These are phyloP conservation scores for Yponomeuta evonymella DNA, from an alignment of 2,888 invertebrate genomes.

Conservation along the genomic window DNA sequence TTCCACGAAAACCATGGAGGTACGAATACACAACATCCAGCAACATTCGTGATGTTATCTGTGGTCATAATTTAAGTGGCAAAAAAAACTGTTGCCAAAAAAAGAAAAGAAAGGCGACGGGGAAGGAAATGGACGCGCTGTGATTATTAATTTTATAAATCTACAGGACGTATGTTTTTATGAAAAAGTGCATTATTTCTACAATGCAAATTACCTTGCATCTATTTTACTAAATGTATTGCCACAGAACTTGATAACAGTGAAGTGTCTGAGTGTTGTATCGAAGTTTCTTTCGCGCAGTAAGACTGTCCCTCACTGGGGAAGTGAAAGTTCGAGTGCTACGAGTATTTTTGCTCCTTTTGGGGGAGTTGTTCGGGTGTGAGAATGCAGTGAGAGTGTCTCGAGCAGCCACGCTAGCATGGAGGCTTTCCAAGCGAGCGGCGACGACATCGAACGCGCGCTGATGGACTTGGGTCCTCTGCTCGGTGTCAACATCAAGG, in stretches of 20 bases:
- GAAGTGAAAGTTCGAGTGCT: slow-evolving; percentile 10
- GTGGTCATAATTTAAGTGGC: not conserved
- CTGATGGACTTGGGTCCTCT: slow-evolving; percentile 68
- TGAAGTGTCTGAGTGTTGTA: not conserved
- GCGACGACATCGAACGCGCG: slow-evolving; percentile 67
- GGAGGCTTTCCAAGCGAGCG: slow-evolving; percentile 50
- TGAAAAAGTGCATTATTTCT: not conserved
- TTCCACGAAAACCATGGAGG: no score
- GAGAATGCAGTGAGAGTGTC: slow-evolving; percentile 8
- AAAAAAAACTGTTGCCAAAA: not conserved
- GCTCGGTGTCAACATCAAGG: slow-evolving; percentile 67
- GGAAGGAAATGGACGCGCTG: not conserved
- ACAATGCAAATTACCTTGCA: not conserved
- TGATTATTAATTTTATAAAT: not conserved
- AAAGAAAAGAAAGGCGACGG: not conserved
- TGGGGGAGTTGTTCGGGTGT: not conserved
- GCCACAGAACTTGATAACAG: not conserved
- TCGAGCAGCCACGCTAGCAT: slow-evolving; percentile 17
- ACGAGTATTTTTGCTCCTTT: not conserved
- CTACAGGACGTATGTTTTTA: not conserved
- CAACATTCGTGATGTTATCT: not conserved
- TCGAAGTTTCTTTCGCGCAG: not conserved
- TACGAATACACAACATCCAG: no score
- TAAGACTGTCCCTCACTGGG: not conserved
- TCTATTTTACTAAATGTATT: not conserved